These are phyloP conservation scores for Amniataba percoides DNA, from an alignment of 2,797 vertebrate genomes.

Conservation along the genomic window DNA sequence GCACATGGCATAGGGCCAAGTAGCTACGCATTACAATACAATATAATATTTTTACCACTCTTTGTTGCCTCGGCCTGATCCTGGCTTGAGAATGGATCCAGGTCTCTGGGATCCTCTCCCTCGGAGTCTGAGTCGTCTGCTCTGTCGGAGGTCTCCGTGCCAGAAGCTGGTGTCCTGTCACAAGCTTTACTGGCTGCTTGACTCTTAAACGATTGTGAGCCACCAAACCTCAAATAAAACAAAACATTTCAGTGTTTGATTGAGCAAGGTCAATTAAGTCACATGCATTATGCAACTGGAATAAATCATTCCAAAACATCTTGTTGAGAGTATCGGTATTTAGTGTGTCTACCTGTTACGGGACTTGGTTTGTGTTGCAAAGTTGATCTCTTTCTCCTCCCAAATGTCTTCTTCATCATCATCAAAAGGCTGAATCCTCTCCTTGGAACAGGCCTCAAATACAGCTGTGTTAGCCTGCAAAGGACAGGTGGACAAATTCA, in stretches of 20 bases:
- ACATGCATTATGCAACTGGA: neutral
- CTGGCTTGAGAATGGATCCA: conserved; percentile 75
- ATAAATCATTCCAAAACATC: neutral
- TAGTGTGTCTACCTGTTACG: conserved; percentile 87
- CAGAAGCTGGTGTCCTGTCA: conserved; percentile 58
- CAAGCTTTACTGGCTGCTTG: conserved; percentile 77
- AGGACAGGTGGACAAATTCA: conserved; percentile 12
- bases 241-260: neutral
- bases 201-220: conserved; percentile 81
- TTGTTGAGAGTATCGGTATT: neutral
- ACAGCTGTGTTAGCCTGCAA: conserved; percentile 88
- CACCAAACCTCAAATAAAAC: conserved; percentile 87
- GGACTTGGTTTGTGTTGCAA: conserved; percentile 88
- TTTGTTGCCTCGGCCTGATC: conserved; percentile 52
- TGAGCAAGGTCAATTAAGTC: neutral
- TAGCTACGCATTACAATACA: neutral
- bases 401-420: conserved; percentile 96
- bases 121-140: conserved; percentile 79
- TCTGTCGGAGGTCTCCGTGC: conserved; percentile 61
- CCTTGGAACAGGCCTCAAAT: conserved; percentile 93
- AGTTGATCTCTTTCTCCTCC: conserved; percentile 92
- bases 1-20: neutral
- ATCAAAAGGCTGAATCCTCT: conserved; percentile 93
- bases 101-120: conserved; percentile 71
- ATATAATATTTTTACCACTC: conserved; percentile 60